These are phyloP conservation scores for Sylvilagus floridanus DNA, from an alignment of 2,797 vertebrate species.

Conservation along the genomic window DNA sequence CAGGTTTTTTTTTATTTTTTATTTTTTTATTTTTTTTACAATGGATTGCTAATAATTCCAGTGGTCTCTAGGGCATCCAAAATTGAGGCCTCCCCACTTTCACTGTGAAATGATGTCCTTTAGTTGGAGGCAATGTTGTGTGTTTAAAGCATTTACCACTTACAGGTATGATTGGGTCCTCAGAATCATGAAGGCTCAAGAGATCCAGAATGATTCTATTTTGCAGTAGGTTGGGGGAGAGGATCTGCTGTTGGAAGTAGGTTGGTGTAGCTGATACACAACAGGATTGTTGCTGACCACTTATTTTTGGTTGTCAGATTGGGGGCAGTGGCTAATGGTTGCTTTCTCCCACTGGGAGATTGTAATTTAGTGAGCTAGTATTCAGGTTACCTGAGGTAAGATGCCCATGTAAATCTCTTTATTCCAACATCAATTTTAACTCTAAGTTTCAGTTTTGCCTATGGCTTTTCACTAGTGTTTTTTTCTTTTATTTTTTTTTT, in stretches of 20 bases:
- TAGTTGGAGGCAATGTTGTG: neutral
- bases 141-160: constrained; percentile 8
- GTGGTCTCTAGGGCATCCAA: neutral
- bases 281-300: neutral
- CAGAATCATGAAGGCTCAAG: neutral
- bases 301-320: neutral
- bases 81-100: neutral
- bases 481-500: neutral
- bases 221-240: neutral
- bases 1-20: neutral
- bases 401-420: neutral
- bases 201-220: neutral
- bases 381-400: neutral
- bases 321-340: neutral
- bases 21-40: too few relatives aligned
- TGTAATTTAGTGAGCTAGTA: neutral
- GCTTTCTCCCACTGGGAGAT: neutral
- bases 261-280: neutral
- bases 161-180: neutral
- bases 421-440: neutral
- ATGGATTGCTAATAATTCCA: neutral
- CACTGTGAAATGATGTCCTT: neutral
- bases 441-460: neutral
- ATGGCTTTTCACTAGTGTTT: neutral
- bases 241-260: neutral